Conservation (phyloP, 2,113 vertebrate genomes). For the Brachirus orientalis region DNA sequence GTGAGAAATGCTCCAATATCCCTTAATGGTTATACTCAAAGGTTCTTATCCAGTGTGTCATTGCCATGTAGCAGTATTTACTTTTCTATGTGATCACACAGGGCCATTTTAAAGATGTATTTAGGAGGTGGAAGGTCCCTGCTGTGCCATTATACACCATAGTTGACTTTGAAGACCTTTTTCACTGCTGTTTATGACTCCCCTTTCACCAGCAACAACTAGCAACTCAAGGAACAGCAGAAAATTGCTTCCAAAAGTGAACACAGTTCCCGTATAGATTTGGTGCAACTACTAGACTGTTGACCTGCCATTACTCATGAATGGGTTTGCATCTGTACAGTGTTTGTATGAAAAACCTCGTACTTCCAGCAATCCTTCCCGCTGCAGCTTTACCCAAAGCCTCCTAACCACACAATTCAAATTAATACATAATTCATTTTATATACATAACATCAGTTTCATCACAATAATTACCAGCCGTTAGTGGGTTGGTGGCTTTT, state of each 20-base stretch:
- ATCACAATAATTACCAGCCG: no score
- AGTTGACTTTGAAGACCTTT: constrained; percentile 41
- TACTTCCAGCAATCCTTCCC: no score
- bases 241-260: constrained; percentile 10
- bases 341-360: background rate
- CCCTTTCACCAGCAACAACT: constrained; percentile 3
- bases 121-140: constrained; percentile 24
- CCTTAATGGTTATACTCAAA: constrained; percentile 38
- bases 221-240: constrained; percentile 6
- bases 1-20: constrained; percentile 57
- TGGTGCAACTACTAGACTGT: background rate
- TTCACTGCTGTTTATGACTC: constrained; percentile 32
- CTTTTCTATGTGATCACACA: constrained; percentile 38
- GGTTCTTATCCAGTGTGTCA: constrained; percentile 27
- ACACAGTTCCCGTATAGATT: background rate
- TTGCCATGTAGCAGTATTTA: constrained; percentile 38
- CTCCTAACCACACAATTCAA: no score
- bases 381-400: no score
- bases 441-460: no score
- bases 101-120: constrained; percentile 51
- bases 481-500: no score
- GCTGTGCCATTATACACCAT: constrained; percentile 35
- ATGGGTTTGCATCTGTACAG: background rate
- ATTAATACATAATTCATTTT: no score
- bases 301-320: background rate